Base-by-base conservation (phyloP, 2,888 invertebrate species). In the Alloscopus bannaensis region DNA sequence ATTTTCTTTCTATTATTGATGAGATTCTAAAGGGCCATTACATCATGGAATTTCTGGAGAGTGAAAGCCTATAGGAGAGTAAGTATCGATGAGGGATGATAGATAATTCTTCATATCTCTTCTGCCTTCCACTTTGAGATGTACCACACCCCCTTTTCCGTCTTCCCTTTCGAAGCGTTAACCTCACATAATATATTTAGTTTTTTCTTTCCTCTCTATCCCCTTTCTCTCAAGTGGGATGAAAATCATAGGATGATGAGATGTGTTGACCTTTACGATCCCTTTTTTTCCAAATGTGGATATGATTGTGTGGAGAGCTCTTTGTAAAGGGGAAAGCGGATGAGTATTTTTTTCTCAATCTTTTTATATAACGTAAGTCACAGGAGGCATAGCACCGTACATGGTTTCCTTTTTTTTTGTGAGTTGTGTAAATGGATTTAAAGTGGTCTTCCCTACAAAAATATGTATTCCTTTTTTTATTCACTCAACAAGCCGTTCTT, bases 1-100 rank as follows among this genome's bases (percentile, higher is more conserved):
- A 62, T 20, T 75, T 28, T 65, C 40, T 66, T 45, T 45, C 45
- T 75, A 70, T 80, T 80, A 80, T 80, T 80, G 80, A 80, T 80
- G 80, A 59, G 50, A 60, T 60, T 76, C 57, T 64, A 75, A 66
- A 75, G 64, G 65, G 42, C 69, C 73, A 68, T 80, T 75, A 75
- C 50, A 80, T 24, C 52, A n/a, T 73, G 65, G 57, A 65, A 64
- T 73, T 70, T 70, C 52, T 57, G 13, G 55, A 28, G n/a, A 36
- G 22, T 40, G 36, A 29, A 52, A 24, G 36, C 36, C 13, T n/a
- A n/a, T n/a, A 6, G 22, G 24, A 31, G 31, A 57, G 57, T 29
- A 45, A 55, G 52, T 28, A 57, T 71, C 18, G 59, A 71, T 71
- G 60, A 62, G 29, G 64, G 64, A 72, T 72, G 73, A 73, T 73